Conservation (phyloP, 2,797 vertebrate species). For the Phrynocephalus forsythii region DNA sequence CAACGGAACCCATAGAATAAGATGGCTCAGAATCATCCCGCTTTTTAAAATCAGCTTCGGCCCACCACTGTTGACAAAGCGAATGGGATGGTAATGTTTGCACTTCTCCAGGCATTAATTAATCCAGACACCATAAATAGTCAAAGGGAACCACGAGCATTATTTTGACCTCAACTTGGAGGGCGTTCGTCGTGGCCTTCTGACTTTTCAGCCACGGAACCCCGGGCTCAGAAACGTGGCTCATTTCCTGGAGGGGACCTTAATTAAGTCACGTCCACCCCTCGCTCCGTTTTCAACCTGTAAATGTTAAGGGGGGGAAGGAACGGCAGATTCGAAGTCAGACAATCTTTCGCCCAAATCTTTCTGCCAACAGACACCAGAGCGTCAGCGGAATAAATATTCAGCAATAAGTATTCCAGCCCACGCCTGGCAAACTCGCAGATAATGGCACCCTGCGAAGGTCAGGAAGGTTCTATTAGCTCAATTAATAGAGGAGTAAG, state of each 20-base stretch:
- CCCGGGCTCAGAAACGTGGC: slow-evolving; percentile 54
- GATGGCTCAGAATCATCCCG: slow-evolving; percentile 1
- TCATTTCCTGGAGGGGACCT: slow-evolving; percentile 45
- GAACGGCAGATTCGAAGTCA: slow-evolving; percentile 27
- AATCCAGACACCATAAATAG: slow-evolving; percentile 42
- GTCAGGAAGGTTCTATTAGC: slow-evolving; percentile 93
- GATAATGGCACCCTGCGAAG: slow-evolving; percentile 83
- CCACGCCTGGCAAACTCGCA: slow-evolving; percentile 84
- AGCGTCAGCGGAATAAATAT: slow-evolving; percentile 54
- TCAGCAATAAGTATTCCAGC: slow-evolving; percentile 85
- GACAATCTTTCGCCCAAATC: slow-evolving; percentile 37
- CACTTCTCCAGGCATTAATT: slow-evolving; percentile 43
- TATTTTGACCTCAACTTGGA: slow-evolving; percentile 24
- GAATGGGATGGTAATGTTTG: slow-evolving; percentile 34
- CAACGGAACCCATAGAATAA: too few species aligned
- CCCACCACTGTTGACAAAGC: slow-evolving; percentile 33
- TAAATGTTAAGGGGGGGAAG: slow-evolving; percentile 36
- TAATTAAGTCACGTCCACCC: slow-evolving; percentile 72
- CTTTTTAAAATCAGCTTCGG: slow-evolving; percentile 36
- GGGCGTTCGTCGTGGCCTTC: slow-evolving; percentile 51
- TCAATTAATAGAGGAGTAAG: slow-evolving; percentile 99
- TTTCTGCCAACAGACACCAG: slow-evolving; percentile 48
- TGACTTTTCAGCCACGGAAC: slow-evolving; percentile 30
- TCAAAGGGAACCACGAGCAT: slow-evolving; percentile 54
- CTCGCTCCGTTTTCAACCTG: slow-evolving; percentile 42